phyloP scores from a whole-genome alignment of 2,888 invertebrate genomes.

The Monopis laevigella region DNA sequence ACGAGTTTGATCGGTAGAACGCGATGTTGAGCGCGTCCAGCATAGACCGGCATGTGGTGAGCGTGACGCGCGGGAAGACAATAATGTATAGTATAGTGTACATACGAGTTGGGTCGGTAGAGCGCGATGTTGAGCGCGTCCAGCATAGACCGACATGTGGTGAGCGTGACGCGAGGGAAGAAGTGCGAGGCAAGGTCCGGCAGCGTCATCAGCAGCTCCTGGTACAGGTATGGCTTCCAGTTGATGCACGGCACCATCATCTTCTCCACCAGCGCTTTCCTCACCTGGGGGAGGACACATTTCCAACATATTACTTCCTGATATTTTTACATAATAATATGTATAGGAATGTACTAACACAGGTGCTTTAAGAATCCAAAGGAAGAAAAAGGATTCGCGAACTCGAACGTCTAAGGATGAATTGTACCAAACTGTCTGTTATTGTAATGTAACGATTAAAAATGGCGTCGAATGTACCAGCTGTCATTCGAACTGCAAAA shows the following conservation, averaged over 20 bases:
- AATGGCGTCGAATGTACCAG: too few relatives aligned
- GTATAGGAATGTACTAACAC: too few relatives aligned
- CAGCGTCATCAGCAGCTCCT: constrained; percentile 83
- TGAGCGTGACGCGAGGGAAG: constrained; percentile 79
- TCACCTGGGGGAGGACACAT: constrained; percentile 72
- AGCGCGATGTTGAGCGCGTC: constrained; percentile 83
- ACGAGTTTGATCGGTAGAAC: constrained; percentile 86
- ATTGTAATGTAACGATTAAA: too few relatives aligned
- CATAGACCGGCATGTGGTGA: constrained; percentile 80
- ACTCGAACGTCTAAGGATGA: too few relatives aligned
- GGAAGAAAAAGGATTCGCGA: too few relatives aligned
- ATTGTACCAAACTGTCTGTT: too few relatives aligned
- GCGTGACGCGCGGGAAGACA: constrained; percentile 81
- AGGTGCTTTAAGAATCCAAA: too few relatives aligned
- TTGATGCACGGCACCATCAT: constrained; percentile 88
- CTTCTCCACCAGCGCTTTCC: constrained; percentile 82
- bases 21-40: constrained; percentile 83
- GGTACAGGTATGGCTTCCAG: constrained; percentile 84
- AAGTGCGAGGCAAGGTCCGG: constrained; percentile 83
- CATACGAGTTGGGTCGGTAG: constrained; percentile 85
- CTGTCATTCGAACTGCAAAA: too few relatives aligned
- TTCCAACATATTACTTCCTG: background rate
- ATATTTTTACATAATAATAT: too few relatives aligned
- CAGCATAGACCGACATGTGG: constrained; percentile 81
- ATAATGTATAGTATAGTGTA: too few relatives aligned